Evolutionary conservation across 2,888 invertebrate genomes (phyloP).

Genomic region (Agrilus cyanescens): DNA sequence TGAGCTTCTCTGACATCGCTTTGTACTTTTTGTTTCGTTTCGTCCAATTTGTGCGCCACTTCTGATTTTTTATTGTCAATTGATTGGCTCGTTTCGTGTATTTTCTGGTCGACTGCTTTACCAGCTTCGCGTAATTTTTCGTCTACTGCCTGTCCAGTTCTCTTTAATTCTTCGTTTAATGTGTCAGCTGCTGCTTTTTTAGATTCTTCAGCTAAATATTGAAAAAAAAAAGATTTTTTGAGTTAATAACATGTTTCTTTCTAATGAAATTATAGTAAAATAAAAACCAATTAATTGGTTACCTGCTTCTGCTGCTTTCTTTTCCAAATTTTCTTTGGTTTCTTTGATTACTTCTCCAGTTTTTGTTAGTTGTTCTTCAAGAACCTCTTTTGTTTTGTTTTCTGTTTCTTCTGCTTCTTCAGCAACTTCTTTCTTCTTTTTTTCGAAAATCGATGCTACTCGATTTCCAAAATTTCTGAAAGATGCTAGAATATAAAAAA

Average conservation of each 20-base stretch:
- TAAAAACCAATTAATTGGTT: slow-evolving; percentile 9
- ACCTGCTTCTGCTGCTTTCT: slow-evolving; percentile 42
- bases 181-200: slow-evolving; percentile 30
- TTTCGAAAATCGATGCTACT: slow-evolving; percentile 57
- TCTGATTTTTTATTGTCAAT: slow-evolving; percentile 14
- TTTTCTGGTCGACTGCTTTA: slow-evolving; percentile 15
- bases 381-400: slow-evolving; percentile 46
- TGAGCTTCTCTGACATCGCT: slow-evolving; percentile 4
- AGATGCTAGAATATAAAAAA: slow-evolving; percentile 40
- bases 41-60: slow-evolving; percentile 12
- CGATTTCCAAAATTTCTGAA: slow-evolving; percentile 61
- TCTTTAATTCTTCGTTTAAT: slow-evolving; percentile 27
- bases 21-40: slow-evolving; percentile 4
- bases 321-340: slow-evolving; percentile 42
- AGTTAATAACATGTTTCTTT: not conserved
- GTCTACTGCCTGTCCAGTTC: slow-evolving; percentile 31
- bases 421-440: slow-evolving; percentile 60
- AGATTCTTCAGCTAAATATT: slow-evolving; percentile 32
- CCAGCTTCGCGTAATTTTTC: slow-evolving; percentile 22
- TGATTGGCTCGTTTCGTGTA: slow-evolving; percentile 13
- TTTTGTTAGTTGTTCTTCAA: slow-evolving; percentile 52
- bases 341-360: slow-evolving; percentile 47
- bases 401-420: slow-evolving; percentile 52
- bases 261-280: not conserved
- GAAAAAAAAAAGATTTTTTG: not conserved